Evolutionary conservation across 2,113 vertebrate genomes (phyloP), one percentile per base, ranked within the genome.

Genomic region (Clarias gariepinus): DNA sequence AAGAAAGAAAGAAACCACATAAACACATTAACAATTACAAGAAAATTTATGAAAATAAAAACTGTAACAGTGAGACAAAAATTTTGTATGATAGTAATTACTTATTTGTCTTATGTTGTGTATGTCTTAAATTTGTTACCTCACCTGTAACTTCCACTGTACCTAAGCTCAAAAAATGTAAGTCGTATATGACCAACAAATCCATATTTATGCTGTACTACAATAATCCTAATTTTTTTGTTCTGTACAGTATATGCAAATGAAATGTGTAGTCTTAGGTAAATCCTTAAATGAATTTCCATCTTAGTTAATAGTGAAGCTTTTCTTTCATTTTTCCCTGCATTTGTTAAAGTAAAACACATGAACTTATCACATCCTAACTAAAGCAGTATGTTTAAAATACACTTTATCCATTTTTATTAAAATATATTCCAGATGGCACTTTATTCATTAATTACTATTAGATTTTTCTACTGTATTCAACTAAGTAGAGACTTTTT

Each of bases 401-500:
- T 71, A 9, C 30, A 47, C 8, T 47, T 36, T 7, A 33, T 8
- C 30, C 4, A 4, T 16, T 69, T 68, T 7, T 30, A 30, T 69
- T 6, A 15, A 16, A 68, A 69, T 81, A 83, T 52, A 86, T 91
- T 91, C 88, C 92, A 92, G 90, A 81, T 73, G 91, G 89, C 89
- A 84, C 84, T 85, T 33, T 91, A 89, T 94, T 91, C 91, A 90
- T 92, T 90, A 88, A 91, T 92, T 90, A 87, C 91, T 84, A 81
- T 60, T 87, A 90, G 91, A 93, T 92, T 81, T 88, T 84, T 90
- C 79, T 86, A n/a, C n/a, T n/a, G n/a, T n/a, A 86, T 89, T 92
- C 90, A 57, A 55, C 79, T 63, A 66, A 80, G 68, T 53, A 81
- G 90, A 90, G 87, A 47, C 47, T 8, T 47, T 47, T 8, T 47